A percentile compares a stretch with the other conserved stretches of the same genome.
These are phyloP conservation scores for Eunapius fragilis DNA, from an alignment of 37 sponge, comb jelly and placozoan genomes.

Conservation along the genomic window DNA sequence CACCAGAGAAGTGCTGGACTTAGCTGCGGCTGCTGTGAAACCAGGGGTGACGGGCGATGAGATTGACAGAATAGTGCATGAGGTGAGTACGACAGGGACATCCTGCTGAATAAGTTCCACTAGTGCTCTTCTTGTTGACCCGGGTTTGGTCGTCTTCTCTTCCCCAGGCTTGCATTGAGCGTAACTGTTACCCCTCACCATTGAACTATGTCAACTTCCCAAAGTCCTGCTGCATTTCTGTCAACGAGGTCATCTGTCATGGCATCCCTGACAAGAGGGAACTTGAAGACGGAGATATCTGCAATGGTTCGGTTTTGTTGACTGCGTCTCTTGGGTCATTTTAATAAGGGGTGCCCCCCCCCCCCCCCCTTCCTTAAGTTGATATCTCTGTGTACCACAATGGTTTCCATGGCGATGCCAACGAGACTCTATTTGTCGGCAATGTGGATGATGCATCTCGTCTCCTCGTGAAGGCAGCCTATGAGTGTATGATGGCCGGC, in stretches of 20 bases:
- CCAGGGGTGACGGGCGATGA: slow-evolving; percentile 90
- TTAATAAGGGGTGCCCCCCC: neutral
- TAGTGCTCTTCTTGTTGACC: no score
- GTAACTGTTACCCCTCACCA: slow-evolving; percentile 96
- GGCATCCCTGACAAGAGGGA: slow-evolving; percentile 93
- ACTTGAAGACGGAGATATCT: slow-evolving; percentile 91
- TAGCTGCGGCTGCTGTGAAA: slow-evolving; percentile 57
- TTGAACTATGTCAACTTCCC: slow-evolving; percentile 94
- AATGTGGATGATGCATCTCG: slow-evolving; percentile 76
- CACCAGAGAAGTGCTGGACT: slow-evolving; percentile 90
- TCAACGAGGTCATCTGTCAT: slow-evolving; percentile 97
- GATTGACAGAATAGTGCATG: slow-evolving; percentile 86
- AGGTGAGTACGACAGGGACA: no score
- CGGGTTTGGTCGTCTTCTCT: neutral
- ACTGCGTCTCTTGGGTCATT: no score
- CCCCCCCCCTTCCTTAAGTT: slow-evolving; percentile 19
- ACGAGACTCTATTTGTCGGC: slow-evolving; percentile 96
- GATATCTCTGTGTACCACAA: slow-evolving; percentile 83
- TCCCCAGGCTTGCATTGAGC: slow-evolving; percentile 76
- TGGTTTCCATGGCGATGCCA: slow-evolving; percentile 97
- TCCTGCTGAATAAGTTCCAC: no score
- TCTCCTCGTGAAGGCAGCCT: slow-evolving; percentile 78
- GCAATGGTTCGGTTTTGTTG: slow-evolving; percentile 81
- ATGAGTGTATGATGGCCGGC: slow-evolving; percentile 90
- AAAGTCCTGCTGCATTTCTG: slow-evolving; percentile 97